Percentiles rank a stretch among this genome's conserved stretches.
phyloP scores from a whole-genome alignment of 1,140 invertebrate genomes.

The Gyrodactylus bullatarudis region DNA sequence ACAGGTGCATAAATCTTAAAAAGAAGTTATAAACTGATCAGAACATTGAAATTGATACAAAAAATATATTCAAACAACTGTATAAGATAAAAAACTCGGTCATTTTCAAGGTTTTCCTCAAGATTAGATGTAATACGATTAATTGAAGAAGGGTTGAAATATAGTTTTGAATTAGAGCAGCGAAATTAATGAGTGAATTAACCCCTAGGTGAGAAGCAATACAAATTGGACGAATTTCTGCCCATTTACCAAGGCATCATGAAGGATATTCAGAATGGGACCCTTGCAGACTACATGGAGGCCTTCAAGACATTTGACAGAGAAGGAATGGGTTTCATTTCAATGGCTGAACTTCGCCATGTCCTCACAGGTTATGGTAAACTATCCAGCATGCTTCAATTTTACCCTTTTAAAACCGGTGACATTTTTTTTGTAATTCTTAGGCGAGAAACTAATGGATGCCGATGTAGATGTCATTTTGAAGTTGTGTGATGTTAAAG shows the following conservation, averaged over 20 bases:
- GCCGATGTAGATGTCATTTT: constrained; percentile 42
- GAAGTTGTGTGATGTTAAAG: constrained; percentile 50
- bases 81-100: too few species aligned
- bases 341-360: constrained; percentile 75
- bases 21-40: too few species aligned
- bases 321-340: constrained; percentile 73
- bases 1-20: too few species aligned
- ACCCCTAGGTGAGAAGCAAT: constrained; percentile 31
- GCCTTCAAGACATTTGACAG: constrained; percentile 97
- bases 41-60: too few species aligned
- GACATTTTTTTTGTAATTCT: background rate
- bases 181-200: too few species aligned
- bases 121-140: too few species aligned
- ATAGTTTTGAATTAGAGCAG: too few species aligned
- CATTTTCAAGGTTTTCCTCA: too few species aligned
- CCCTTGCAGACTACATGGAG: constrained; percentile 90
- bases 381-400: too few species aligned
- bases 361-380: constrained; percentile 27
- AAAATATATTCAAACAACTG: too few species aligned
- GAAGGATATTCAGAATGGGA: constrained; percentile 82
- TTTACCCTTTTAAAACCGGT: too few species aligned
- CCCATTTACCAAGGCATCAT: constrained; percentile 79
- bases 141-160: too few species aligned
- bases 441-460: constrained; percentile 46
- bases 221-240: constrained; percentile 74